phyloP scores from a whole-genome alignment of 2,113 vertebrate genomes.

The Tor tambroides region DNA sequence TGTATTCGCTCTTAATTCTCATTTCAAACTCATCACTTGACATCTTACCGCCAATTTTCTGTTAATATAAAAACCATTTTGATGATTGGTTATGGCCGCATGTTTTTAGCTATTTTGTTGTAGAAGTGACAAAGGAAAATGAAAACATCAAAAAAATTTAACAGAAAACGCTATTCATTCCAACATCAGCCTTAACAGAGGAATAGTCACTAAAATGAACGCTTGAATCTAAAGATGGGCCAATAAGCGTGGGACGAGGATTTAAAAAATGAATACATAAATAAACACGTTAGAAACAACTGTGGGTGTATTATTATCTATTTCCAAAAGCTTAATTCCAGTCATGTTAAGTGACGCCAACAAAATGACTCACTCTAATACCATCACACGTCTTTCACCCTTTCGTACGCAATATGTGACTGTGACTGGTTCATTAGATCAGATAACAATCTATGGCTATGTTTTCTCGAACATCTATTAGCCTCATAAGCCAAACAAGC shows the following conservation, averaged over 20 bases:
- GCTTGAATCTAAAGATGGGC: not conserved
- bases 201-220: not conserved
- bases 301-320: conserved; percentile 20
- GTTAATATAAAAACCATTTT: not conserved
- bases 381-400: conserved; percentile 25
- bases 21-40: conserved; percentile 11
- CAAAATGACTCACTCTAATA: conserved; percentile 38
- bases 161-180: not conserved
- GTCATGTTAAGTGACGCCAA: conserved; percentile 10
- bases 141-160: not conserved
- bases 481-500: conserved; percentile 16
- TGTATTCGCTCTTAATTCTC: not conserved
- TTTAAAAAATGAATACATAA: not conserved
- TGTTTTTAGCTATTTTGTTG: not conserved
- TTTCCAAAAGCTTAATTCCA: conserved; percentile 20
- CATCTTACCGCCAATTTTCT: not conserved
- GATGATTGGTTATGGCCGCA: not conserved
- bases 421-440: conserved; percentile 19
- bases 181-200: not conserved
- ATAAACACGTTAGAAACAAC: conserved; percentile 31
- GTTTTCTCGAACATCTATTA: conserved; percentile 12
- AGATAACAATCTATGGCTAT: not conserved
- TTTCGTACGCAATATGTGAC: not conserved
- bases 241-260: conserved; percentile 19
- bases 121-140: not conserved